Conservation (phyloP, 2,888 invertebrate genomes). For the Dysmachus trigonus region DNA sequence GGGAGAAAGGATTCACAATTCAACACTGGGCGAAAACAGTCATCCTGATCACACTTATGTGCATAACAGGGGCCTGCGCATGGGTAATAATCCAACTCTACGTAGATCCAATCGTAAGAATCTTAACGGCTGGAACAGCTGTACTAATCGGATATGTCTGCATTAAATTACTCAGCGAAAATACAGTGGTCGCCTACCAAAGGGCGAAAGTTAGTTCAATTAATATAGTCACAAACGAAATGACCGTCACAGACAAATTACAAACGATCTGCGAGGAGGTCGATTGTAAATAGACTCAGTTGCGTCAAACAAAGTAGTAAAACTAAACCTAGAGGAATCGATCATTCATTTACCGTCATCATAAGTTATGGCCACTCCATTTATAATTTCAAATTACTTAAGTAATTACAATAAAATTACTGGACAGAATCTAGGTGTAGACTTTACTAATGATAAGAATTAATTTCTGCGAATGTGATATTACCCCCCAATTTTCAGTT, state of each 20-base stretch:
- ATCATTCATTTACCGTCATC: not conserved
- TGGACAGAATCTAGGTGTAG: conserved; percentile 5
- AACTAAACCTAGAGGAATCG: not conserved
- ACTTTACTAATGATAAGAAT: conserved; percentile 9
- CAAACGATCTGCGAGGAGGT: conserved; percentile 64
- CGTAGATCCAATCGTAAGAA: conserved; percentile 78
- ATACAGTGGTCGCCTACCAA: conserved; percentile 89
- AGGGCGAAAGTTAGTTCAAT: conserved; percentile 88
- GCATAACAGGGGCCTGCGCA: conserved; percentile 78
- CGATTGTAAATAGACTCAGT: conserved; percentile 52
- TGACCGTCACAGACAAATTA: conserved; percentile 57
- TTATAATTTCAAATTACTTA: conserved; percentile 32
- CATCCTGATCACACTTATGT: conserved; percentile 80
- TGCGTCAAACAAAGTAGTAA: not conserved
- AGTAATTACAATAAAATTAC: conserved; percentile 19
- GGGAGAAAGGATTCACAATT: conserved; percentile 84
- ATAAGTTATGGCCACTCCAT: conserved; percentile 17
- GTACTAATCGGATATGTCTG: conserved; percentile 86
- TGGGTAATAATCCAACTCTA: conserved; percentile 84
- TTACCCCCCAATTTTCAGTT: not conserved
- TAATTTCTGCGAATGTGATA: conserved; percentile 29
- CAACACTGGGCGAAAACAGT: conserved; percentile 87
- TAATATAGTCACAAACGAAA: conserved; percentile 71
- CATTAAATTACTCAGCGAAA: conserved; percentile 86
- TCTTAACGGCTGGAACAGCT: conserved; percentile 82